phyloP scores from a whole-genome alignment of 2,888 invertebrate species.

The Drosophila vallismaia region DNA sequence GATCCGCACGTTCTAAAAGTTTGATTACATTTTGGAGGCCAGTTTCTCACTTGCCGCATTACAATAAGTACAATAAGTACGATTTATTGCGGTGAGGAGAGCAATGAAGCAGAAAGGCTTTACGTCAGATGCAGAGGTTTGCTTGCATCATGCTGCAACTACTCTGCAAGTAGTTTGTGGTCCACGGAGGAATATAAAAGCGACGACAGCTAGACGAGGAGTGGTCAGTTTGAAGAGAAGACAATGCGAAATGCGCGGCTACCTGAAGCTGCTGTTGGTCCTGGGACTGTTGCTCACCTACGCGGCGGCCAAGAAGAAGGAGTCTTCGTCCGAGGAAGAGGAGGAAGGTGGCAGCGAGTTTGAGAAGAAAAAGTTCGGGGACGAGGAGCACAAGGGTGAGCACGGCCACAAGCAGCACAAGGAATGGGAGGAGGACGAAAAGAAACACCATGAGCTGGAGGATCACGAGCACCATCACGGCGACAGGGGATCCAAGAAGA shows the following conservation, averaged over 20 bases:
- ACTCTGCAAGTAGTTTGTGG: conserved; percentile 56
- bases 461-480: conserved; percentile 91
- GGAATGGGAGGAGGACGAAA: conserved; percentile 91
- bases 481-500: conserved; percentile 92
- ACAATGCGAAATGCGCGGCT: conserved; percentile 61
- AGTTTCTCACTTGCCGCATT: conserved; percentile 39
- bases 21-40: conserved; percentile 29
- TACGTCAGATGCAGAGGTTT: conserved; percentile 28
- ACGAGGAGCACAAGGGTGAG: conserved; percentile 89
- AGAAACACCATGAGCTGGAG: conserved; percentile 91
- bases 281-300: conserved; percentile 72
- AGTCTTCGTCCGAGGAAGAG: conserved; percentile 81
- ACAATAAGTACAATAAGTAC: conserved; percentile 17
- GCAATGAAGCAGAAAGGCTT: conserved; percentile 55
- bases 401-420: conserved; percentile 91
- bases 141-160: conserved; percentile 57
- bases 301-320: conserved; percentile 75
- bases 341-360: conserved; percentile 81
- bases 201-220: not conserved
- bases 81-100: conserved; percentile 23
- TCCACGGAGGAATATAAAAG: conserved; percentile 60
- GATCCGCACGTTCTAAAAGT: too few relatives aligned
- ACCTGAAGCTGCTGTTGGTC: conserved; percentile 73
- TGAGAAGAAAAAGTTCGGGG: conserved; percentile 78
- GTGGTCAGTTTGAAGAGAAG: conserved; percentile 38